A percentile compares a stretch with the other conserved stretches of the same genome.
Conservation (phyloP, 2,888 invertebrate species). For the Geotrupes spiniger region DNA sequence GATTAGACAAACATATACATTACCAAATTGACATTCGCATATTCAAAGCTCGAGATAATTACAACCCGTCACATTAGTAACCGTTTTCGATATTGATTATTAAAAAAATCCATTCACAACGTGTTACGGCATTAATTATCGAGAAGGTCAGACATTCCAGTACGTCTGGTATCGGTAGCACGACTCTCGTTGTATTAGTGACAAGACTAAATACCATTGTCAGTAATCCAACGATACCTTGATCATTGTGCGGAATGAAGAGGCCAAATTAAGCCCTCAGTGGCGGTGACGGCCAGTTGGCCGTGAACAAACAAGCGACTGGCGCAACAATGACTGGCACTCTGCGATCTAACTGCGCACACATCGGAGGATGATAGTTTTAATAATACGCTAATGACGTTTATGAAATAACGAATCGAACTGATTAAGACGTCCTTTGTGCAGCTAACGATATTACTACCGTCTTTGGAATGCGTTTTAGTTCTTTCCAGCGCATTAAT, state of each 20-base stretch:
- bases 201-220: constrained; percentile 31
- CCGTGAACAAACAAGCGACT: constrained; percentile 42
- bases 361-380: not conserved
- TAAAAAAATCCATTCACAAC: too few species aligned
- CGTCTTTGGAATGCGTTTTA: not conserved
- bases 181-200: constrained; percentile 23
- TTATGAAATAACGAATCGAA: constrained; percentile 24
- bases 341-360: constrained; percentile 15
- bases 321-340: constrained; percentile 37
- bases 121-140: constrained; percentile 2
- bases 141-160: constrained; percentile 4
- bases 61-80: too few species aligned
- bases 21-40: too few species aligned
- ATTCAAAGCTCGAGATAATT: too few species aligned
- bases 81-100: too few species aligned
- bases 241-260: constrained; percentile 34
- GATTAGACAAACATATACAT: too few species aligned
- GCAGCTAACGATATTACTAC: constrained; percentile 1
- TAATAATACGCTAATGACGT: constrained; percentile 27
- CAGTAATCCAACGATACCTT: constrained; percentile 25
- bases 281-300: constrained; percentile 44
- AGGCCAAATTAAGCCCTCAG: constrained; percentile 45
- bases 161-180: constrained; percentile 19
- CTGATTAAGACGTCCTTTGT: constrained; percentile 19
- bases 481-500: too few species aligned